These are phyloP conservation scores for Zygothrica quintamaculata DNA, from an alignment of 2,888 invertebrate genomes.

Conservation along the genomic window DNA sequence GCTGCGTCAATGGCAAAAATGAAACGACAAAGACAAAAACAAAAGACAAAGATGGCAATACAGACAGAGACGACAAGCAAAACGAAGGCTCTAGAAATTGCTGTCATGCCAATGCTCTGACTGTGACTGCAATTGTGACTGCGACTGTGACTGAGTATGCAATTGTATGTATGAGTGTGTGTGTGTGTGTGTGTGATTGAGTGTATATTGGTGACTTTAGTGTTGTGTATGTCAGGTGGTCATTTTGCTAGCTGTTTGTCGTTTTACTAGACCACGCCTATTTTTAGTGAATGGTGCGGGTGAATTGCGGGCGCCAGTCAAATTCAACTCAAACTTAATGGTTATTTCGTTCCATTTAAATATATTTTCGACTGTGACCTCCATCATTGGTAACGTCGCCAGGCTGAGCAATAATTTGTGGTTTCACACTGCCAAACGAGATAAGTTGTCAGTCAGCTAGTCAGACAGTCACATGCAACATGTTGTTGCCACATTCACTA, in stretches of 20 bases:
- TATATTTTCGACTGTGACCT: conserved; percentile 32
- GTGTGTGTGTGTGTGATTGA: too few relatives aligned
- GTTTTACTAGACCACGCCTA: conserved; percentile 38
- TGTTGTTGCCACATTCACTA: conserved; percentile 64
- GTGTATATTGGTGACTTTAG: too few relatives aligned
- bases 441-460: conserved; percentile 19
- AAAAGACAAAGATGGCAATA: neutral
- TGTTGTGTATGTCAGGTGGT: conserved; percentile 7
- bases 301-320: neutral
- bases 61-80: too few relatives aligned
- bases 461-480: conserved; percentile 50
- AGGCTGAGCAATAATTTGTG: conserved; percentile 53
- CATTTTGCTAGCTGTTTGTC: conserved; percentile 24
- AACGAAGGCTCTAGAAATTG: conserved; percentile 6
- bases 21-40: conserved; percentile 2
- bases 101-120: neutral
- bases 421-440: conserved; percentile 40
- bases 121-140: conserved; percentile 1
- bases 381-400: too few relatives aligned
- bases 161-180: neutral
- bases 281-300: too few relatives aligned
- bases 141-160: neutral
- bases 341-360: conserved; percentile 55
- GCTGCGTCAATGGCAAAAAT: conserved; percentile 50
- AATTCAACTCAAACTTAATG: conserved; percentile 41